phyloP scores from a whole-genome alignment of 35 echinoderm and acorn worm species.

The Lytechinus pictus region DNA sequence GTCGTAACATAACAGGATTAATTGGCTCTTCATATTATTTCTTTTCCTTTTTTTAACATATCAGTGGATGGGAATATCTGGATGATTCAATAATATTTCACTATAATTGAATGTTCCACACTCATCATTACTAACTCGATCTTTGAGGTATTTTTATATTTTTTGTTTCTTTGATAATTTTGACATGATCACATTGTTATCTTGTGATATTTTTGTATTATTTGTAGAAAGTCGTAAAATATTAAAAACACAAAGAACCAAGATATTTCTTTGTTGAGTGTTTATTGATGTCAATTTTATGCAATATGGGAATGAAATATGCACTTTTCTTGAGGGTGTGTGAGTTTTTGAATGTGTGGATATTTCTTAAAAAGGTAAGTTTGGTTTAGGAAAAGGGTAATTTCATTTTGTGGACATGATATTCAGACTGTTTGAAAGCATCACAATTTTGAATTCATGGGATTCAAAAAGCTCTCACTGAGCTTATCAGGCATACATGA shows the following conservation, averaged over 20 bases:
- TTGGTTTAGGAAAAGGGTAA: too few relatives aligned
- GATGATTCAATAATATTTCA: not conserved
- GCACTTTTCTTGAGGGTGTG: not conserved
- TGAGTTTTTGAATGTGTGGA: not conserved
- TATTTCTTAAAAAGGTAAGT: too few relatives aligned
- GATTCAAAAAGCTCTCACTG: too few relatives aligned
- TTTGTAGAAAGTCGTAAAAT: constrained; percentile 20
- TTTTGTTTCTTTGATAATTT: not conserved
- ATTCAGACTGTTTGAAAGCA: too few relatives aligned
- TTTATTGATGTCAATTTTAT: not conserved
- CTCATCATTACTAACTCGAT: not conserved
- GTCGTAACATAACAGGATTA: too few relatives aligned
- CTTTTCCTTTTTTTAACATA: too few relatives aligned
- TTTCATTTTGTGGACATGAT: too few relatives aligned
- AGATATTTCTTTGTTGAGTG: not conserved
- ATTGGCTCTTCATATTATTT: too few relatives aligned
- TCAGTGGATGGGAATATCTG: not conserved
- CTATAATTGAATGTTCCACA: not conserved
- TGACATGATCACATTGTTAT: not conserved
- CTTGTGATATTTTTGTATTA: not conserved
- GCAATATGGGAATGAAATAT: not conserved
- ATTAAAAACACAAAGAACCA: not conserved
- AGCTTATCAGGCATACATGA: too few relatives aligned
- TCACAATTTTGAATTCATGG: too few relatives aligned
- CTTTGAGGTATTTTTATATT: not conserved